phyloP scores from a whole-genome alignment of 2,113 vertebrate genomes.

The Cricetomys ansorgei region DNA sequence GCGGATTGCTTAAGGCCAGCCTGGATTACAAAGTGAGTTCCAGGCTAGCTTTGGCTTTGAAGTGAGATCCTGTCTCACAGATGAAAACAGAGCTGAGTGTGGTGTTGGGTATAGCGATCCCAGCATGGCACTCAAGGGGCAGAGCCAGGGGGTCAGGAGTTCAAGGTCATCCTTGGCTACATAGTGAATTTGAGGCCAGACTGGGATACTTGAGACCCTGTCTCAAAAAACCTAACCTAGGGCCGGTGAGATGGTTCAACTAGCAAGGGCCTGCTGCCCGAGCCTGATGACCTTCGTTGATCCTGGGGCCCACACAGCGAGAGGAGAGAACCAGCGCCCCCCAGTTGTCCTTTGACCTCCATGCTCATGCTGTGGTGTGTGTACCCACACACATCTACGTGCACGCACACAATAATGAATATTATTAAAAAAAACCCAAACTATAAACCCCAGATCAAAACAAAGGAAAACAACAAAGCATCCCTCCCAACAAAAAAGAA shows the following conservation, averaged over 20 bases:
- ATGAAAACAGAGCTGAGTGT: neutral
- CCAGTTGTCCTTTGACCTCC: neutral
- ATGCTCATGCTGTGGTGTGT: neutral
- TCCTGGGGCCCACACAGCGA: neutral
- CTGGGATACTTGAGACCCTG: neutral
- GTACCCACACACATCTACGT: neutral
- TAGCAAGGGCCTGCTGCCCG: too few relatives aligned
- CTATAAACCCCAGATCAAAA: neutral
- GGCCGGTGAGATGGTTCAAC: neutral
- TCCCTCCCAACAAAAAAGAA: neutral
- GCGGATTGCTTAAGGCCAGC: neutral
- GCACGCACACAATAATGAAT: too few relatives aligned
- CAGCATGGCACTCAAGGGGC: neutral
- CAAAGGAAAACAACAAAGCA: neutral
- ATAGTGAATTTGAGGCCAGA: neutral
- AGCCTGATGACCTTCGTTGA: neutral
- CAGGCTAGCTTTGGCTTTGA: neutral
- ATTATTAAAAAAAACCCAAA: neutral
- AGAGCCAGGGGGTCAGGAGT: neutral
- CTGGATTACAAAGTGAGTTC: neutral
- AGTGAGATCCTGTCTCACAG: neutral
- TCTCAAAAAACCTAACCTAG: neutral
- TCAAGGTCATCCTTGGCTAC: neutral
- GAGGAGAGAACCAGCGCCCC: neutral
- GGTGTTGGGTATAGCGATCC: neutral